These are phyloP conservation scores for Sturnira hondurensis DNA, from an alignment of 2,113 vertebrate species.

Conservation along the genomic window DNA sequence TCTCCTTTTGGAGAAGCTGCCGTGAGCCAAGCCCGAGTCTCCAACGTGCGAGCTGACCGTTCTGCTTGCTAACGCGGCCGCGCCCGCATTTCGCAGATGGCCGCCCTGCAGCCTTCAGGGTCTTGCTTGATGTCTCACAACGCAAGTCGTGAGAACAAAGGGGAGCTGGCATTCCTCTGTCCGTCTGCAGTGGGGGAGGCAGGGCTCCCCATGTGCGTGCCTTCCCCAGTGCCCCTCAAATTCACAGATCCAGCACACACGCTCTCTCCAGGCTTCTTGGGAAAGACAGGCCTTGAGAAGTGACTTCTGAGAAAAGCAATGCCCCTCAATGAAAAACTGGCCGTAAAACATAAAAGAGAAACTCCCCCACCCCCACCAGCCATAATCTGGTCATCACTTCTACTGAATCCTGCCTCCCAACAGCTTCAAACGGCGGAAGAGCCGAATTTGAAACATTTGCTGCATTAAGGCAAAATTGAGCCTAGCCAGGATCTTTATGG, in stretches of 20 bases:
- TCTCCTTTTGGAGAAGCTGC: neutral
- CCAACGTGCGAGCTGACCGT: neutral
- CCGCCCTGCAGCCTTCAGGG: neutral
- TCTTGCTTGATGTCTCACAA: neutral
- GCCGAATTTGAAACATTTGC: slow-evolving; percentile 65
- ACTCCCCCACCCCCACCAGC: neutral
- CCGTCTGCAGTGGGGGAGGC: neutral
- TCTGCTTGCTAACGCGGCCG: neutral
- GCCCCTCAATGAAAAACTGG: slow-evolving; percentile 52
- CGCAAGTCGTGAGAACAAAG: neutral
- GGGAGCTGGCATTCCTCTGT: neutral
- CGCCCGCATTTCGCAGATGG: neutral
- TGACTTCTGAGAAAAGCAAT: slow-evolving; percentile 68
- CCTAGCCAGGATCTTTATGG: slow-evolving; percentile 64
- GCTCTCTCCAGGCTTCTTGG: slow-evolving; percentile 30
- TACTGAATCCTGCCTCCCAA: slow-evolving; percentile 35
- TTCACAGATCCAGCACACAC: neutral
- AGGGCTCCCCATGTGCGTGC: neutral
- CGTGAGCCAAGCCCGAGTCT: neutral
- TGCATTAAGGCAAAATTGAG: slow-evolving; percentile 62
- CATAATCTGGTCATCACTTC: slow-evolving; percentile 9
- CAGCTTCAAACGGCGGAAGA: slow-evolving; percentile 11
- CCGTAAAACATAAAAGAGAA: slow-evolving; percentile 69
- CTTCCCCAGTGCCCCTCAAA: neutral
- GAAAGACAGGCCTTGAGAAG: slow-evolving; percentile 48